phyloP scores from a whole-genome alignment of 1,140 invertebrate species.

The Trypoxylus dichotomus region DNA sequence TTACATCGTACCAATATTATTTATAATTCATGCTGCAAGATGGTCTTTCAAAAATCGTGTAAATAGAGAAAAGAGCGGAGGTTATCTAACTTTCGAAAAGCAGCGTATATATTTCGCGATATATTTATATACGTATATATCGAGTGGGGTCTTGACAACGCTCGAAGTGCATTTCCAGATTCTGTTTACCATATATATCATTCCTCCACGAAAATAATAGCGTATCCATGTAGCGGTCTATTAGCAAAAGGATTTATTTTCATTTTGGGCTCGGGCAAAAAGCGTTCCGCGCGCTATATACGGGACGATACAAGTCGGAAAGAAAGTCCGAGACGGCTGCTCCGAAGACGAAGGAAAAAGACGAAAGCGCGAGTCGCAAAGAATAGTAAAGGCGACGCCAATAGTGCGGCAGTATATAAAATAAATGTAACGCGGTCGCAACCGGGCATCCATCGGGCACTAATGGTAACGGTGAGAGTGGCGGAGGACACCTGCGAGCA shows the following conservation, averaged over 20 bases:
- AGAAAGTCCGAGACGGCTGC: neutral
- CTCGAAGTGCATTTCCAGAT: conserved; percentile 55
- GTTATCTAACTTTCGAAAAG: neutral
- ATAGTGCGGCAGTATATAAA: too few species aligned
- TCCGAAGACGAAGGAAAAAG: neutral
- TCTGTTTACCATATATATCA: conserved; percentile 55
- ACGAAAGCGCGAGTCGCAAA: neutral
- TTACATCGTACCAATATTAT: too few species aligned
- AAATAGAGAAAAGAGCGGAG: too few species aligned
- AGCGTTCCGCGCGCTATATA: neutral
- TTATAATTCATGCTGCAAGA: too few species aligned
- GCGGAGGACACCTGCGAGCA: too few species aligned
- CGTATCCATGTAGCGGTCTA: conserved; percentile 58
- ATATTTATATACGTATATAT: neutral
- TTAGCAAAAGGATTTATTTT: conserved; percentile 59
- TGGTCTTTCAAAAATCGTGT: too few species aligned
- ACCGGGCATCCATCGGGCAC: too few species aligned
- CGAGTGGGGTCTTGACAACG: conserved; percentile 24
- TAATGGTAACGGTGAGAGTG: too few species aligned
- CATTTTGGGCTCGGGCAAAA: conserved; percentile 47
- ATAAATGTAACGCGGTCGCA: too few species aligned
- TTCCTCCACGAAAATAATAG: conserved; percentile 57
- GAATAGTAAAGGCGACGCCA: neutral
- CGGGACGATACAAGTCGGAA: neutral
- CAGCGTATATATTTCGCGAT: neutral